Conservation (phyloP, 2,113 vertebrate genomes). For the Misgurnus mizolepis region DNA sequence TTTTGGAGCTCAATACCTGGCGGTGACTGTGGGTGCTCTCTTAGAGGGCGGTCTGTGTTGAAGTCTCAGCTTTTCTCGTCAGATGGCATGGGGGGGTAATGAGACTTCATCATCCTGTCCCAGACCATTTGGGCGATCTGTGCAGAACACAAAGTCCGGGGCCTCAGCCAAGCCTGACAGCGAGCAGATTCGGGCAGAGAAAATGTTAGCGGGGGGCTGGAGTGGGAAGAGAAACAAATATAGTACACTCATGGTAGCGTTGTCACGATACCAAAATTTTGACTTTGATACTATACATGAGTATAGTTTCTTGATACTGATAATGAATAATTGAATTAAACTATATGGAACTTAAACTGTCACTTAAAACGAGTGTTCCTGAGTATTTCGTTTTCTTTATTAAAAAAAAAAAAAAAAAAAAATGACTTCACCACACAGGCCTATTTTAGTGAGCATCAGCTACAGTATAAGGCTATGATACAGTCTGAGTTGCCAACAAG, state of each 20-base stretch:
- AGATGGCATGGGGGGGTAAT: constrained; percentile 71
- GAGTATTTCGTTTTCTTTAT: too few species aligned
- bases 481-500: too few species aligned
- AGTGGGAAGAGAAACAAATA: constrained; percentile 37
- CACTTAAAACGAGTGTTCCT: too few species aligned
- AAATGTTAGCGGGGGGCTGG: constrained; percentile 5
- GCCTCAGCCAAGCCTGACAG: constrained; percentile 50
- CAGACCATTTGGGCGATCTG: constrained; percentile 58
- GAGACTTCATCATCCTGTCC: constrained; percentile 66
- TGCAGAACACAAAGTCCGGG: constrained; percentile 49
- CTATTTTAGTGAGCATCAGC: too few species aligned
- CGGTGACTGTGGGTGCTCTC: constrained; percentile 28
- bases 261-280: background rate
- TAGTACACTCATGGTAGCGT: constrained; percentile 23
- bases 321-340: too few species aligned
- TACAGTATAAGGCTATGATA: too few species aligned
- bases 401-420: too few species aligned
- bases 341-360: too few species aligned
- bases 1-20: constrained; percentile 14
- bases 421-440: too few species aligned
- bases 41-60: constrained; percentile 45
- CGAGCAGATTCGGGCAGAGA: constrained; percentile 40
- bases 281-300: too few species aligned
- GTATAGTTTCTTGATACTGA: too few species aligned
- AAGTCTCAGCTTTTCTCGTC: constrained; percentile 67